Conservation (phyloP, 2,888 invertebrate species). For the Dasysyrphus tricinctus region DNA sequence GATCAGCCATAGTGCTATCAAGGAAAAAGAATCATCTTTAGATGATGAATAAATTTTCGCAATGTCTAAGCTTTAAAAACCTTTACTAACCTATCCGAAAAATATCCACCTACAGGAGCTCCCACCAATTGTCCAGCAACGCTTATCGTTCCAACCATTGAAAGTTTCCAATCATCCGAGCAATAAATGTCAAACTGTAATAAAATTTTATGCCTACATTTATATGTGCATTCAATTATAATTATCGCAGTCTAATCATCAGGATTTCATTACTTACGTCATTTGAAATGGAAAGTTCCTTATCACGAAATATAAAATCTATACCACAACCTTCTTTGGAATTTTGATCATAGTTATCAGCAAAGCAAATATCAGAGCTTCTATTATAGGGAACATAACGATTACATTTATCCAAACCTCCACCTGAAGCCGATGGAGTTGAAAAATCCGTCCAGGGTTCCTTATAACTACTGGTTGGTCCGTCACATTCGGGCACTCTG, state of each 20-base stretch:
- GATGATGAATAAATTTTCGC: too few relatives aligned
- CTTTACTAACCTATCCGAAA: slow-evolving; percentile 85
- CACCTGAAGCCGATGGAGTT: slow-evolving; percentile 80
- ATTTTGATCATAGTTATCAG: slow-evolving; percentile 81
- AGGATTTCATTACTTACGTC: slow-evolving; percentile 77
- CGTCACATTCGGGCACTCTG: slow-evolving; percentile 82
- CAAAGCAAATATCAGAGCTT: slow-evolving; percentile 80
- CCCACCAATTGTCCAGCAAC: slow-evolving; percentile 90
- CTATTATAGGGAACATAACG: slow-evolving; percentile 76
- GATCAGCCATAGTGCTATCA: too few relatives aligned
- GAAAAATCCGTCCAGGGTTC: slow-evolving; percentile 85
- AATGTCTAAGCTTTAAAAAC: too few relatives aligned
- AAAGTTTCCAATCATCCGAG: slow-evolving; percentile 87
- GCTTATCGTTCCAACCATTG: slow-evolving; percentile 89
- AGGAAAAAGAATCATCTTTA: too few relatives aligned
- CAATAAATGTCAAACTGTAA: slow-evolving; percentile 80
- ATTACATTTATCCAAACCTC: slow-evolving; percentile 77
- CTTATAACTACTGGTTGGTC: slow-evolving; percentile 77
- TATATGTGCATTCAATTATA: too few relatives aligned
- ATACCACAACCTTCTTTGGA: slow-evolving; percentile 77
- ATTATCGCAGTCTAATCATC: too few relatives aligned
- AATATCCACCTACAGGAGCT: slow-evolving; percentile 86
- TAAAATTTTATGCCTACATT: neutral
- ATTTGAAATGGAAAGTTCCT: slow-evolving; percentile 80
- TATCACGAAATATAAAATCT: slow-evolving; percentile 80